Percentiles rank a stretch among this genome's conserved stretches.
These are phyloP conservation scores for Drosophila nr. medialis DNA, from an alignment of 2,888 invertebrate genomes.

Conservation along the genomic window DNA sequence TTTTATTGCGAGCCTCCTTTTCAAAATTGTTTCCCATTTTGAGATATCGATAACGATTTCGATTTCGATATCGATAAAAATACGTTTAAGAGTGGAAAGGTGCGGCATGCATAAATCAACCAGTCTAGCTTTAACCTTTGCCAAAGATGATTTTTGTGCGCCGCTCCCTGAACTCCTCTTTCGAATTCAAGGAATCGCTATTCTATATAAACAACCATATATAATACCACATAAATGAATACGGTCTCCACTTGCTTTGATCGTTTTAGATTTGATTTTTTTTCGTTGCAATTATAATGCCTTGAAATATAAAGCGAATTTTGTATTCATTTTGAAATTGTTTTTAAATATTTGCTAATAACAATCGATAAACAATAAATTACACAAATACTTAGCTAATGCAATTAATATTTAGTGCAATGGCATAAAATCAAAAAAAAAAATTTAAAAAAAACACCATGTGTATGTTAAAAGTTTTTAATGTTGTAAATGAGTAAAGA, in stretches of 20 bases:
- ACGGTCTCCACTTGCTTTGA: constrained; percentile 30
- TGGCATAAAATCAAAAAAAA: constrained; percentile 53
- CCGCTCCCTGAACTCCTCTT: constrained; percentile 1
- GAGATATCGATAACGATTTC: constrained; percentile 27
- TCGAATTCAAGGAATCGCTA: constrained; percentile 31
- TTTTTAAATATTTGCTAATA: constrained; percentile 38
- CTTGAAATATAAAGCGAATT: constrained; percentile 32
- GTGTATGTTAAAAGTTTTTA: constrained; percentile 68
- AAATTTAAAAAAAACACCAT: constrained; percentile 28
- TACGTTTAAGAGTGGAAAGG: constrained; percentile 33
- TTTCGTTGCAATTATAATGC: constrained; percentile 63
- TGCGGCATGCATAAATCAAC: constrained; percentile 46
- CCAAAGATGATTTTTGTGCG: constrained; percentile 67
- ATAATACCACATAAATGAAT: constrained; percentile 5
- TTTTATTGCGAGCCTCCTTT: constrained; percentile 7
- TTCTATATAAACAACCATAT: constrained; percentile 20
- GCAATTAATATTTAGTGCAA: constrained; percentile 64
- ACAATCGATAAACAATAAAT: constrained; percentile 58
- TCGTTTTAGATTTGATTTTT: constrained; percentile 27
- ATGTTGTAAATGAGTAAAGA: constrained; percentile 64
- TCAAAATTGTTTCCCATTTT: not conserved
- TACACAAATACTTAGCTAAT: constrained; percentile 74
- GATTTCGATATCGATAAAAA: constrained; percentile 31
- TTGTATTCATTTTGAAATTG: constrained; percentile 28
- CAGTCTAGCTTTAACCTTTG: constrained; percentile 48